A percentile compares a stretch with the other conserved stretches of the same genome.
phyloP scores from a whole-genome alignment of 2,113 vertebrate species.

The Maccullochella peelii region DNA sequence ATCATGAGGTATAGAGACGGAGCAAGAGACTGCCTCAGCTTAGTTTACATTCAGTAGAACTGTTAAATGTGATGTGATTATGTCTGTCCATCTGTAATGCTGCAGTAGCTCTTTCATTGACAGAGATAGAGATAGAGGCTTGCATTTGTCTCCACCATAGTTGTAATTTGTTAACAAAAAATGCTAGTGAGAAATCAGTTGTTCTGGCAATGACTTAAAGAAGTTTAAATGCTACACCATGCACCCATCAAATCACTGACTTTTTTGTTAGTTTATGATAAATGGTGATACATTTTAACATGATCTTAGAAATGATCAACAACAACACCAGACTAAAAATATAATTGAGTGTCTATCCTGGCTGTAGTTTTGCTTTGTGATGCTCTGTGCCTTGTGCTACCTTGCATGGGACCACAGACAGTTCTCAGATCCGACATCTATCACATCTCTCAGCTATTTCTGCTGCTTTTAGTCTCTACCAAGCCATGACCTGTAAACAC shows the following conservation, averaged over 20 bases:
- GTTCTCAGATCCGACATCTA: not conserved
- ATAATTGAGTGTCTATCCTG: not conserved
- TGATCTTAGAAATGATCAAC: not conserved
- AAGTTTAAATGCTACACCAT: not conserved
- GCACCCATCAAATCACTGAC: not conserved
- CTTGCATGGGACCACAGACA: not conserved
- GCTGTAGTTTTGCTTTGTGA: not conserved
- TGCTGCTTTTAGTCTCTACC: not conserved
- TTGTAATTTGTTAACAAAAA: not conserved
- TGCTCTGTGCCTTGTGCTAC: not conserved
- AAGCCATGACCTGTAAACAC: slow-evolving; percentile 26
- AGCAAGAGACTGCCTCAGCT: not conserved
- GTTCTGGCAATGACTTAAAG: not conserved
- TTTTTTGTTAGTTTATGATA: not conserved
- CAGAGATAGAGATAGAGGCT: not conserved
- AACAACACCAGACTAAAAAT: not conserved
- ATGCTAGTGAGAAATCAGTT: not conserved
- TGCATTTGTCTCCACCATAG: not conserved
- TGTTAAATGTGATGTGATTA: slow-evolving; percentile 1
- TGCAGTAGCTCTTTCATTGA: not conserved
- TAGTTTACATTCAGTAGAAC: not conserved
- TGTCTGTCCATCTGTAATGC: not conserved
- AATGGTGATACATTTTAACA: not conserved
- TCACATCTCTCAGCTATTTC: not conserved
- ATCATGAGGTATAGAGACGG: not conserved